Percentiles rank a stretch among this genome's conserved stretches.
These are phyloP conservation scores for Pardalotus punctatus DNA, from an alignment of 2,113 vertebrate genomes.

Conservation along the genomic window DNA sequence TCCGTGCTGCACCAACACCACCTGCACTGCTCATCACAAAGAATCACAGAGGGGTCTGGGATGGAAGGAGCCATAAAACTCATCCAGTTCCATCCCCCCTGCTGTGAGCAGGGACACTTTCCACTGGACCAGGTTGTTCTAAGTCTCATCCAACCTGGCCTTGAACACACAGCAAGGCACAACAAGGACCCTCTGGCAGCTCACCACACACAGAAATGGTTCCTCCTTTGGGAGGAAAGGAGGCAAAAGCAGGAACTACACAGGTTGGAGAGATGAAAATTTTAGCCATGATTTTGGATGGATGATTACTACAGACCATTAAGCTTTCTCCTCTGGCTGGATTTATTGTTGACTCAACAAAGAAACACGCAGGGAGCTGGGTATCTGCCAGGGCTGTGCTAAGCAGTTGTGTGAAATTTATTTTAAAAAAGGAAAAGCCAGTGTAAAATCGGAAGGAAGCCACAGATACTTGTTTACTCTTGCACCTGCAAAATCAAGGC, in stretches of 20 bases:
- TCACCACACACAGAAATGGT: neutral
- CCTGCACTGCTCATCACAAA: neutral
- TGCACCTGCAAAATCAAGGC: neutral
- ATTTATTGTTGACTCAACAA: conserved; percentile 28
- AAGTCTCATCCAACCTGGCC: neutral
- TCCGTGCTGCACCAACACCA: neutral
- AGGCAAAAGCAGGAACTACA: neutral
- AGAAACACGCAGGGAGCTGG: neutral
- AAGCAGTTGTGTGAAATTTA: neutral
- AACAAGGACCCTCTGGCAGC: neutral
- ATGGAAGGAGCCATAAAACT: neutral
- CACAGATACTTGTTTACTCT: neutral
- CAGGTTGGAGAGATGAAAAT: neutral
- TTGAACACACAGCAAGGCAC: neutral
- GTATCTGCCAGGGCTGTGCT: neutral
- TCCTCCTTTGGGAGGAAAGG: neutral
- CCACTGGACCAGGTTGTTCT: neutral
- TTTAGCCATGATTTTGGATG: neutral
- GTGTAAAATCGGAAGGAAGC: neutral
- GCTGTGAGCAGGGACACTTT: neutral
- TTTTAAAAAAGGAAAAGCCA: neutral
- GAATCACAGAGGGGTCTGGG: neutral
- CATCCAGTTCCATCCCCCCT: neutral
- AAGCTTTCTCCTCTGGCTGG: neutral
- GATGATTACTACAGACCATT: neutral